Conservation (phyloP, 2,888 invertebrate genomes). For the Phoronis australis region DNA sequence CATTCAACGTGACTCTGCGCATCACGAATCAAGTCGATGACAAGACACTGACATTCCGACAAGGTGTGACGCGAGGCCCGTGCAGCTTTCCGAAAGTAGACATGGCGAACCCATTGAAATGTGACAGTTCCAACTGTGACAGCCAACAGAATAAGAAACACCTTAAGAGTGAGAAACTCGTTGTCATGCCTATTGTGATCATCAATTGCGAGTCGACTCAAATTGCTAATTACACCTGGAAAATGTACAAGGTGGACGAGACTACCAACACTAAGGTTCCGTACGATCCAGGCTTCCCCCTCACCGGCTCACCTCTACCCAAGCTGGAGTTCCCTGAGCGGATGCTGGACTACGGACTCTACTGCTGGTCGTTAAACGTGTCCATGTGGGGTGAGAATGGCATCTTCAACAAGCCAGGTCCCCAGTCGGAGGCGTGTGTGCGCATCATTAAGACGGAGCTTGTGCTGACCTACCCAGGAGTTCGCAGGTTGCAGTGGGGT, state of each 20-base stretch:
- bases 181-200: conserved; percentile 16
- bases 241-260: conserved; percentile 11
- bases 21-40: conserved; percentile 16
- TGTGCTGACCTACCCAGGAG: no score
- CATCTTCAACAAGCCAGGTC: no score
- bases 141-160: conserved; percentile 6
- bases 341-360: no score
- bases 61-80: conserved; percentile 18
- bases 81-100: conserved; percentile 20
- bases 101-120: conserved; percentile 12
- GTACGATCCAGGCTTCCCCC: no score
- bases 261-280: no score
- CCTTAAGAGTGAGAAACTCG: conserved; percentile 15
- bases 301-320: no score
- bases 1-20: conserved; percentile 8
- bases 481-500: no score
- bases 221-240: conserved; percentile 16
- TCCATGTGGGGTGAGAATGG: no score
- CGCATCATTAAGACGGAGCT: neutral
- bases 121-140: conserved; percentile 15
- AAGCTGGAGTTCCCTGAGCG: no score
- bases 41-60: conserved; percentile 1
- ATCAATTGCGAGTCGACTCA: conserved; percentile 21
- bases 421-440: no score
- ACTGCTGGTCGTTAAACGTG: no score